Evolutionary conservation across 1,140 invertebrate species (phyloP), one percentile per base, ranked within the genome.

Genomic region (Stenopsyche tienmushanensis): DNA sequence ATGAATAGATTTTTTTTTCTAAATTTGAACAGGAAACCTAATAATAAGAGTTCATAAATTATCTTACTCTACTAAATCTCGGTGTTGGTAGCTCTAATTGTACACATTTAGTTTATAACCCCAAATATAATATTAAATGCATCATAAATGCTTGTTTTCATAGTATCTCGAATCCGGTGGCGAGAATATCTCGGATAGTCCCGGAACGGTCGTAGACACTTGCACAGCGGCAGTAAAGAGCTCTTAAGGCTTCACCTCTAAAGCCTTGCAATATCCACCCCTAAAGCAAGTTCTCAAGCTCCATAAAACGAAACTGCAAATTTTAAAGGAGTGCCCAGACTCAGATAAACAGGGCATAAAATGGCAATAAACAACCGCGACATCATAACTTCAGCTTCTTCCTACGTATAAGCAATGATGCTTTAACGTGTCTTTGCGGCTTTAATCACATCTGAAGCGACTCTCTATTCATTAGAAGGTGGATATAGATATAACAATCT

Each of bases 161-260:
- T n/a, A n/a, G n/a, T n/a, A n/a, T n/a, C n/a, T n/a, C n/a, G n/a
- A 17, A 21, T 8, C 23, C 10, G 18, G 18, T 20, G 23, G 17
- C n/a, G 45, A 49, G 18, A 49, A 9, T 49, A 1, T 20, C 15
- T 17, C 17, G 45, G 23, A 49, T 17, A 49, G 45, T 49, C 45
- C 45, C 45, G 45, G 45, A 49, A 49, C 45, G 45, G 8, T 49
- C 45, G 45, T 49, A 49, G 45, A 15, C 18, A 49, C 41, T 42
- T 42, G 41, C 41, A 15, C 41, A 15, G 2, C 41, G 9, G 41
- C 41, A 42, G 41, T 42, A 42, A 42, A 42, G 18, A 42, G 41
- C 41, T 42, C 41, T n/a, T n/a, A n/a, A n/a, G n/a, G n/a, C n/a
- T n/a, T n/a, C 1, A 42, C 41, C 18, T 1, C 13, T 15, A 42